Base-by-base conservation (phyloP, 2,797 vertebrate genomes). In the Mormyrus proboscirostris region DNA sequence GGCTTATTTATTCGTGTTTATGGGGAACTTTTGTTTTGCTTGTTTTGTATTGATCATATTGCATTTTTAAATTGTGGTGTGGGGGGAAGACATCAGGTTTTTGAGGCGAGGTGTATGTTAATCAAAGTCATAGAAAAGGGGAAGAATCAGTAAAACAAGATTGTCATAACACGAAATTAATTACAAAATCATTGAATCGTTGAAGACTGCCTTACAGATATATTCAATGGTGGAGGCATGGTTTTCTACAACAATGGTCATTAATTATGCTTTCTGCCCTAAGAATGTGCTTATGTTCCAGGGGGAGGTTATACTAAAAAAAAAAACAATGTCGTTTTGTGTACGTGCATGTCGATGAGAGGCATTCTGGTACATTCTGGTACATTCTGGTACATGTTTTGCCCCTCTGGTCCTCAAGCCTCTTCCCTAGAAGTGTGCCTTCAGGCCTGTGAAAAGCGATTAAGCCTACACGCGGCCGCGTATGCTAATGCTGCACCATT, bases 101-200 rank as follows among this genome's bases (percentile, higher is more conserved):
- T 79, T n/a, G 16, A 79, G 73, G 73, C 14, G 38, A 79, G 38
- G 73, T 79, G n/a, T 79, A 44, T 50, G 49, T 84, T 50, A 84
- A 50, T 84, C 44, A 50, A 50, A 82, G 41, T 84, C 47, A 84
- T 14, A n/a, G 44, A 50, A 49, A 22, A 49, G 82, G 82, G 82
- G 47, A 49, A 25, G 82, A 49, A 84, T 49, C 44, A 50, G 82
- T 84, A 10, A 84, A 84, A 49, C 44, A 49, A 25, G 41, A 84
- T n/a, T 84, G 82, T 84, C 82, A 84, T 79, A 84, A 29, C 47
- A 84, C 22, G 47, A 84, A 84, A 84, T 84, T 49, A 84, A 50
- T 50, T 84, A 84, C 82, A 84, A 84, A 84, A 49, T 84, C 82
- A 50, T 50, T 84, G 47, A 22, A 50, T 49, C 47, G 47, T 79